phyloP scores from a whole-genome alignment of 2,113 vertebrate genomes.

The Urocitellus parryii region DNA sequence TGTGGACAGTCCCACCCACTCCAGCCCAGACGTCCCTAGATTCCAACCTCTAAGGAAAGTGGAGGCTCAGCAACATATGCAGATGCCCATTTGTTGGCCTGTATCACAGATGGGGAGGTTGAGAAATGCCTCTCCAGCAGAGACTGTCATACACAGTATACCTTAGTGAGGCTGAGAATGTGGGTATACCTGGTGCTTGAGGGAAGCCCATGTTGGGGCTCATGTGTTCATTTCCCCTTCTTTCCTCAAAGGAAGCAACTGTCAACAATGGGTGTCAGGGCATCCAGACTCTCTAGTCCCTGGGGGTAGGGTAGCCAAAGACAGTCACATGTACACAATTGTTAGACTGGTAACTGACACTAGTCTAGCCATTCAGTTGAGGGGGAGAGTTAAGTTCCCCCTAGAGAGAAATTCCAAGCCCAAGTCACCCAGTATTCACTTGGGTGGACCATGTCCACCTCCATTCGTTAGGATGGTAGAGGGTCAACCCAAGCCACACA shows the following conservation, averaged over 20 bases:
- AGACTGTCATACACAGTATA: neutral
- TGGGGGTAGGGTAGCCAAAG: too few species aligned
- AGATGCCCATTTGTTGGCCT: rapidly evolving
- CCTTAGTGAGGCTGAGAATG: neutral
- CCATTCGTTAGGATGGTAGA: neutral
- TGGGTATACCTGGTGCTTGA: too few species aligned
- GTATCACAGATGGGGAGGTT: neutral
- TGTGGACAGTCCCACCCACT: too few species aligned
- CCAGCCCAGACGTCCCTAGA: too few species aligned
- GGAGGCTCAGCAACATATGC: too few species aligned
- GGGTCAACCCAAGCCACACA: neutral
- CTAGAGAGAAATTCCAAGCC: neutral
- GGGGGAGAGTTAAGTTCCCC: too few species aligned
- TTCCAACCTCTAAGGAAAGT: too few species aligned
- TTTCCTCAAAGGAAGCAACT: neutral
- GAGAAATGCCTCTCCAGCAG: neutral
- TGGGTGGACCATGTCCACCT: too few species aligned
- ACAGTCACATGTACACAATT: neutral
- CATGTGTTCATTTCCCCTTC: rapidly evolving
- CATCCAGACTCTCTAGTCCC: too few species aligned
- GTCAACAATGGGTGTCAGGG: neutral
- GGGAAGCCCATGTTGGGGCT: neutral
- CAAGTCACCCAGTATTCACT: neutral
- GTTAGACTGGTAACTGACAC: neutral
- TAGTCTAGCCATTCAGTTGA: neutral